These are phyloP conservation scores for Phrynosoma platyrhinos DNA, from an alignment of 2,113 vertebrate genomes.

Conservation along the genomic window DNA sequence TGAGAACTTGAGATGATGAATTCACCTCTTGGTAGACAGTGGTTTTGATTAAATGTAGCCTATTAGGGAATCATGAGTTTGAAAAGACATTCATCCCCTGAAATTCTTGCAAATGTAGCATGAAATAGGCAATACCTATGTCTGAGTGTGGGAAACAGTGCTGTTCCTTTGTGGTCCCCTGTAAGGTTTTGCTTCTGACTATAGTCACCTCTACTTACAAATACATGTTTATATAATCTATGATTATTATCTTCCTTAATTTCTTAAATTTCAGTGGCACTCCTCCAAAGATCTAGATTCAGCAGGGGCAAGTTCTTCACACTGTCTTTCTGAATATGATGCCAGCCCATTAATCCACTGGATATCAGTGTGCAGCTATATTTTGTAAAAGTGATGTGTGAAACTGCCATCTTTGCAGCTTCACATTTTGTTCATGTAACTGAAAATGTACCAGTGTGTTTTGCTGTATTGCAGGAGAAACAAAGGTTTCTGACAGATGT, in stretches of 20 bases:
- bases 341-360: neutral
- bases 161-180: neutral
- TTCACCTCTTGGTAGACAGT: slow-evolving; percentile 6
- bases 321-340: neutral
- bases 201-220: neutral
- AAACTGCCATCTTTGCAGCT: slow-evolving; percentile 26
- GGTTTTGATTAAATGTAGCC: neutral
- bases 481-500: slow-evolving; percentile 97
- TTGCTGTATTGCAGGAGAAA: slow-evolving; percentile 88
- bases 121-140: neutral
- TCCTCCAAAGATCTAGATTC: neutral
- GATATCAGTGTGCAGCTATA: neutral
- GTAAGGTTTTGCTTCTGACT: neutral
- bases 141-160: no score
- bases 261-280: neutral
- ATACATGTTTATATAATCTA: neutral
- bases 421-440: neutral
- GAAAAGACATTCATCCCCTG: slow-evolving; percentile 37
- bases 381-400: neutral
- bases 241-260: neutral
- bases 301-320: neutral
- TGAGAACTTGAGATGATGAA: slow-evolving; percentile 31
- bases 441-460: slow-evolving; percentile 42
- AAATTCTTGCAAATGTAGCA: neutral
- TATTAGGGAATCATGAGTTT: slow-evolving; percentile 15